Conservation (phyloP, 2,888 invertebrate species). For the Lymantria monacha region DNA sequence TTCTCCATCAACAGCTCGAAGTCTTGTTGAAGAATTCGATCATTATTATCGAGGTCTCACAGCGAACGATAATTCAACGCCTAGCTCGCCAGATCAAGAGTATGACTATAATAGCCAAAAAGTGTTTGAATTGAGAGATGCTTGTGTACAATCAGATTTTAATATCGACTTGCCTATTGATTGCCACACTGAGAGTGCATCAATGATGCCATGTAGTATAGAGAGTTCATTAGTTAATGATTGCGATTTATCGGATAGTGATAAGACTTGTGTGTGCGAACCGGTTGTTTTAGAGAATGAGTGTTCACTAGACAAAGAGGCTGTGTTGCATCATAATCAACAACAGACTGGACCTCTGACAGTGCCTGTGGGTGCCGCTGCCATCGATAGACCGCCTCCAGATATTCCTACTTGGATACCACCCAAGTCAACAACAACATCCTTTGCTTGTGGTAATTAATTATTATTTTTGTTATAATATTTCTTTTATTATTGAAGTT, state of each 20-base stretch:
- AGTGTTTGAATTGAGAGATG: conserved; percentile 33
- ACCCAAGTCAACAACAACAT: conserved; percentile 24
- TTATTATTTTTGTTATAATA: background rate
- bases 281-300: conserved; percentile 2
- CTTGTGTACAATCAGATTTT: conserved; percentile 14
- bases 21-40: conserved; percentile 71
- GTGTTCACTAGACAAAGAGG: conserved; percentile 11
- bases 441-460: conserved; percentile 36
- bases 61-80: conserved; percentile 41
- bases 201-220: conserved; percentile 15
- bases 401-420: conserved; percentile 36
- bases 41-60: conserved; percentile 62
- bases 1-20: conserved; percentile 68
- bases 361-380: conserved; percentile 57
- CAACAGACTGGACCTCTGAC: conserved; percentile 57
- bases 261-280: conserved; percentile 14
- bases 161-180: conserved; percentile 11
- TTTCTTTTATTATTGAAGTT: background rate
- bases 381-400: conserved; percentile 31
- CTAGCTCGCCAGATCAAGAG: conserved; percentile 26
- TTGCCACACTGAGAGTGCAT: conserved; percentile 11
- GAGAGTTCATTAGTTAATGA: background rate
- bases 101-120: conserved; percentile 9
- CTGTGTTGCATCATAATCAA: conserved; percentile 17
- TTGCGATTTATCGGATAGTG: conserved; percentile 6